Base-by-base conservation (phyloP, 1,140 invertebrate species). In the Helicoverpa armigera region DNA sequence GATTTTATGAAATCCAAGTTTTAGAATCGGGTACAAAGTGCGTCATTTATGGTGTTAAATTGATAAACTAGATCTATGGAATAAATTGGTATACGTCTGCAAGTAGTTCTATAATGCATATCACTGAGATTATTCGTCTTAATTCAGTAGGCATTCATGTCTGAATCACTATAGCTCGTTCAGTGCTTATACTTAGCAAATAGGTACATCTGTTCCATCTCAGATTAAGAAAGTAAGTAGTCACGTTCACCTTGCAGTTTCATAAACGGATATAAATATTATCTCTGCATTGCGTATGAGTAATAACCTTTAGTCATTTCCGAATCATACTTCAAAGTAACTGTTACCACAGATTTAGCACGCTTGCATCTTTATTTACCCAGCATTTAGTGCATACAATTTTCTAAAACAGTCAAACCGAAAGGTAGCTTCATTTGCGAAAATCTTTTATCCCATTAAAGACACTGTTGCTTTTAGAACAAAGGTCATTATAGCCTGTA, bases 291-390 rank as follows among this genome's bases (percentile, higher is more conserved):
- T 5, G 43, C 9, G 14, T 11, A 11, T 69, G 65, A 69, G 35
- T 50, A 69, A 69, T 51, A 69, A 18, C 18, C 18, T 50, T 10
- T 50, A 69, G 43, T 50, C 16, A 69, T 69, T 69, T 69, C 43
- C 65, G 65, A 51, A 69, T 69, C 65, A 50, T 23, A 69, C 65
- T 51, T 69, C 43, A 50, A 69, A 69, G 43, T 50, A 69, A 69
- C 65, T 50, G 65, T 69, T 69, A 35, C 23, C 53, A 73, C 31
- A 73, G 53, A 73, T 73, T 58, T 72, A 23, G 69, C 69, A 72
- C 51, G 51, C 29, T 23, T 72, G 35, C 69, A 72, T 72, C 53
- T 31, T 72, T 73, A 58, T 73, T 73, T 58, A 73, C 54, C 31
- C 29, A 35, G 11, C 70, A 43, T 23, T 73, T 73, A 73, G 53